Base-by-base conservation (phyloP, 2,113 vertebrate genomes). In the Eubucco bourcierii region DNA sequence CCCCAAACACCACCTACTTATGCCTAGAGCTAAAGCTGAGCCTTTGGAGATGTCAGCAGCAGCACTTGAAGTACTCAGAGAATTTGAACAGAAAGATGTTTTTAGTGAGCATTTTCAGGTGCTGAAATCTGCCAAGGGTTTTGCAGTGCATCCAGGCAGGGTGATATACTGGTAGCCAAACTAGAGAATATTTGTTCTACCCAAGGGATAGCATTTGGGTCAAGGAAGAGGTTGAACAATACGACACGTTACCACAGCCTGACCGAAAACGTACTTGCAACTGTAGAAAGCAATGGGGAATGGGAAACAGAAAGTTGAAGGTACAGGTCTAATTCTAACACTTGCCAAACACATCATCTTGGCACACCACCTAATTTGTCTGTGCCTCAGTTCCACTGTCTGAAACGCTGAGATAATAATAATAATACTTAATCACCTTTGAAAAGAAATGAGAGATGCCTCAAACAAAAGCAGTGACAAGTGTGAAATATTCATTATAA, bases 401-500 rank as follows among this genome's bases (percentile, higher is more conserved):
- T 93, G 88, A 75, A 95, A 78, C 89, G 60, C 93, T 78, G 80
- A 93, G 88, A 93, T 88, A 95, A 94, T 90, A 95, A 94, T 90
- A 95, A 90, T 88, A 94, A 93, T 63, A 76, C 63, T 75, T 92
- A 93, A 90, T 84, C 80, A 90, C 74, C 80, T 84, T 81, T 78
- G 80, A 56, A 95, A 93, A 94, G 83, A 87, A 89, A 85, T 58
- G 76, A 89, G 93, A 94, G 87, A 76, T 88, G 74, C 90, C 94
- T 15, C 90, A 76, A 88, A 86, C 88, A 94, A 96, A 94, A 94
- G 82, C 83, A 55, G 59, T 2, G 6, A 68, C 80, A 95, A 93
- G 81, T 95, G 93, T 89, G 80, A 95, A 95, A 92, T 83, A 82
- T 93, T 91, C 90, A 87, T 95, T 91, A 93, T 95, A 87, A 90